Evolutionary conservation across 2,888 invertebrate species (phyloP).

Genomic region (Timema podura): DNA sequence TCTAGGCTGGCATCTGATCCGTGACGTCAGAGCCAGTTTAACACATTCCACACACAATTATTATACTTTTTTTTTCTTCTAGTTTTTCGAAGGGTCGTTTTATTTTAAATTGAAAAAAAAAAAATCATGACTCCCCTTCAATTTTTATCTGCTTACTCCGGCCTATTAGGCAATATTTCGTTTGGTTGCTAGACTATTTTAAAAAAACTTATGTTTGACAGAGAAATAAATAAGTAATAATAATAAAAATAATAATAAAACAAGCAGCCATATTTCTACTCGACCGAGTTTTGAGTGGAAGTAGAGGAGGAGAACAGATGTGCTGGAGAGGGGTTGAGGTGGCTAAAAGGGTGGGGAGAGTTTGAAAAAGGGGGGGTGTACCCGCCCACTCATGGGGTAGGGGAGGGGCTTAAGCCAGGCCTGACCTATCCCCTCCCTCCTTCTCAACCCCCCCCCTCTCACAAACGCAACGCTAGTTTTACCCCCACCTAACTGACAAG

Average conservation of each 20-base stretch:
- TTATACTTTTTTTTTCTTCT: no score
- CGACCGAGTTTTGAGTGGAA: not conserved
- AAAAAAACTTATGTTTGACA: not conserved
- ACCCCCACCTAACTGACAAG: no score
- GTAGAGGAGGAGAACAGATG: not conserved
- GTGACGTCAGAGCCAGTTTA: no score
- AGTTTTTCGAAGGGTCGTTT: no score
- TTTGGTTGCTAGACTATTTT: conserved; percentile 9
- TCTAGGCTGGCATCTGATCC: no score
- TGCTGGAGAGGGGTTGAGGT: conserved; percentile 10
- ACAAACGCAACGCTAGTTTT: not conserved
- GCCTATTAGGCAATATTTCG: conserved; percentile 8
- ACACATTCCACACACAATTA: no score
- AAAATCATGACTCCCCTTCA: not conserved
- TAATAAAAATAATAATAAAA: no score
- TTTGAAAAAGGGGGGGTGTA: not conserved
- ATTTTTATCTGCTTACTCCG: not conserved
- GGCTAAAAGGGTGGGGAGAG: conserved; percentile 16
- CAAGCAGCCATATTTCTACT: conserved; percentile 14
- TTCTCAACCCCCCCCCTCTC: conserved; percentile 2
- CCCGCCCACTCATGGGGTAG: conserved; percentile 8
- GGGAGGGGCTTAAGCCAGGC: conserved; percentile 12
- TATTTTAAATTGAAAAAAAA: no score
- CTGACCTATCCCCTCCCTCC: conserved; percentile 15
- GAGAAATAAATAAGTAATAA: no score